Conservation (phyloP, 2,888 invertebrate species). For the Ceriagrion tenellum region DNA sequence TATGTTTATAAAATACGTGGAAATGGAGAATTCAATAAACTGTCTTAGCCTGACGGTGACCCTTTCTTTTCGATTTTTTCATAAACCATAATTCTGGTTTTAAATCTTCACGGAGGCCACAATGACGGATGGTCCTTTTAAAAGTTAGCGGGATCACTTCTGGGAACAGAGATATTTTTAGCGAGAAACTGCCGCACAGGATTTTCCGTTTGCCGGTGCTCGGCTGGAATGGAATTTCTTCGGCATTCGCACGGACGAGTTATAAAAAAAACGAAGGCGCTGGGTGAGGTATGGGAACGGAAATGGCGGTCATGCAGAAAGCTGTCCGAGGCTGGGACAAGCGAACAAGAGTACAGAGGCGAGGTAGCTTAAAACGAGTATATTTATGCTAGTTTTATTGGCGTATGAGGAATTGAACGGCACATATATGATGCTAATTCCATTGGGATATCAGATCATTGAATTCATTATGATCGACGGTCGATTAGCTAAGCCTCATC, state of each 20-base stretch:
- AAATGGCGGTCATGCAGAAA: neutral
- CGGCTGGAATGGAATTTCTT: neutral
- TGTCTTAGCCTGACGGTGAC: too few relatives aligned
- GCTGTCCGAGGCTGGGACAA: neutral
- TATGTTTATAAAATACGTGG: too few relatives aligned
- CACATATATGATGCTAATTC: too few relatives aligned
- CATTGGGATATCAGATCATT: too few relatives aligned
- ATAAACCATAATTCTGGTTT: too few relatives aligned
- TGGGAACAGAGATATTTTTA: neutral
- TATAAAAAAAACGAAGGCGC: neutral
- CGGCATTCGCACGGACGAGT: neutral
- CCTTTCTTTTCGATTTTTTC: too few relatives aligned
- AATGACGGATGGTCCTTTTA: neutral
- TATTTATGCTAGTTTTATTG: neutral
- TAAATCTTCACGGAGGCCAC: too few relatives aligned
- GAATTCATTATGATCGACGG: too few relatives aligned
- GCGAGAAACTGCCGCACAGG: neutral
- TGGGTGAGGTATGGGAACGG: constrained; percentile 7
- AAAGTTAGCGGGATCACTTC: neutral
- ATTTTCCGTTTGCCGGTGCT: neutral
- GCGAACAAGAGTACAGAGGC: neutral
- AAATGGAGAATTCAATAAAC: too few relatives aligned
- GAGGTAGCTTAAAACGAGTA: neutral
- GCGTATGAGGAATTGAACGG: too few relatives aligned
- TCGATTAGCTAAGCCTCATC: too few relatives aligned